Percentiles rank a stretch among this genome's conserved stretches.
These are phyloP conservation scores for Linyphia triangularis DNA, from an alignment of 2,888 invertebrate genomes.

Conservation along the genomic window DNA sequence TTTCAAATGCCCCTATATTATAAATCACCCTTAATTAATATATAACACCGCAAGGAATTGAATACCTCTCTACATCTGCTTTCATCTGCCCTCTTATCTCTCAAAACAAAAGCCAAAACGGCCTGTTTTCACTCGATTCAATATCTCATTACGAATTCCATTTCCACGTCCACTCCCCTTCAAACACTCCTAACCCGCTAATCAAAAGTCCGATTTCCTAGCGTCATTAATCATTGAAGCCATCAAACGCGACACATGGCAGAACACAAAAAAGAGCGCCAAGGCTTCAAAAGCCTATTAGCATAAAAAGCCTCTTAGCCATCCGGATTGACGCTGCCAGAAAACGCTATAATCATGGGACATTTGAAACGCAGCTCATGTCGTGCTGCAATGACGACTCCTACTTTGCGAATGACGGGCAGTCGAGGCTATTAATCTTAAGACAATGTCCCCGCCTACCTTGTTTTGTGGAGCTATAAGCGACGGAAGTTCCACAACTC, in stretches of 20 bases:
- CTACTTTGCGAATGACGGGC: conserved; percentile 57
- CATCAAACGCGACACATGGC: conserved; percentile 45
- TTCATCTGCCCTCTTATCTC: background rate
- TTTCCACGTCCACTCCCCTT: conserved; percentile 14
- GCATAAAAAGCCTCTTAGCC: conserved; percentile 63
- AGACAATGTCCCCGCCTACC: conserved; percentile 55
- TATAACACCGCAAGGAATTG: background rate
- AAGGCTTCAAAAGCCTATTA: conserved; percentile 48
- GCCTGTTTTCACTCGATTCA: background rate
- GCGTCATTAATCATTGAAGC: conserved; percentile 33
- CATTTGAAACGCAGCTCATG: conserved; percentile 48
- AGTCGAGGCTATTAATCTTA: conserved; percentile 58
- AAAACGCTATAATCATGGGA: conserved; percentile 43
- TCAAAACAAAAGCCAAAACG: conserved; percentile 1
- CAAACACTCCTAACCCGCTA: conserved; percentile 29
- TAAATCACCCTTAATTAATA: background rate
- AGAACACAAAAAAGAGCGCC: background rate
- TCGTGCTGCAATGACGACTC: conserved; percentile 56
- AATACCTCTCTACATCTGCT: conserved; percentile 3
- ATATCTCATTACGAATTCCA: conserved; percentile 39
- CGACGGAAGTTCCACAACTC: conserved; percentile 52
- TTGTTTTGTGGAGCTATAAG: conserved; percentile 51
- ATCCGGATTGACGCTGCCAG: conserved; percentile 21
- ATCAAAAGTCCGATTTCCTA: conserved; percentile 54
- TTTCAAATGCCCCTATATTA: background rate